Base-by-base conservation (phyloP, 23 tunicate species). In the Styela clava region DNA sequence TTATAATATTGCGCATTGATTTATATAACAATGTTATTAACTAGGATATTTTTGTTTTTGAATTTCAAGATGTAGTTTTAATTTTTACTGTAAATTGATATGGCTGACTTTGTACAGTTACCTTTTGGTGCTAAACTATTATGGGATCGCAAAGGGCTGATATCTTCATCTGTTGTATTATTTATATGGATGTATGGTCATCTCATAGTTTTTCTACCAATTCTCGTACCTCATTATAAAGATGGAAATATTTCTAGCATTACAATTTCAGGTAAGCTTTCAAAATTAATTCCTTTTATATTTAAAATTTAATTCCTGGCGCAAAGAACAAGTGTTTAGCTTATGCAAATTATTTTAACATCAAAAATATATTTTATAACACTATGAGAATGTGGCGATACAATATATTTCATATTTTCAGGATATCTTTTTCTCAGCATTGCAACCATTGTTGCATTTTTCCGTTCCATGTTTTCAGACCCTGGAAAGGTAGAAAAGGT, bases 151-250 rank as follows among this genome's bases (percentile, higher is more conserved):
- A 27, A 28, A 24, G 81, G 81, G 5, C 31, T 76, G 12, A 51
- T 76, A 37, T 76, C 81, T 23, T 76, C 81, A 22, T 76, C 81
- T 0, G 21, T 76, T 24, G 30, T 76, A 5, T 24, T 76, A 23
- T 76, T 76, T 1, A 29, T 76, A 1, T 76, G 81, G 81, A 26
- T 76, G 21, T 76, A 76, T 35, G 81, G 81, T 76, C 81, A 76
- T 44, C 52, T 76, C n/a, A 44, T 44, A 22, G 81, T 76, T n/a
- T 76, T 76, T 24, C 21, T 76, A 24, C 81, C 81, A 23, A 76
- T 76, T n/a, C 64, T 76, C 18, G 18, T 44, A 19, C 81, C 81
- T 37, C 81, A 76, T 44, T 52, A 76, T 52, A 51, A 1, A n/a
- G 81, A 76, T 29, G 81, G 81, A n/a, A 76, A 76, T 52, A 29